phyloP scores from a whole-genome alignment of 2,888 invertebrate genomes.

The Phasia obesa region DNA sequence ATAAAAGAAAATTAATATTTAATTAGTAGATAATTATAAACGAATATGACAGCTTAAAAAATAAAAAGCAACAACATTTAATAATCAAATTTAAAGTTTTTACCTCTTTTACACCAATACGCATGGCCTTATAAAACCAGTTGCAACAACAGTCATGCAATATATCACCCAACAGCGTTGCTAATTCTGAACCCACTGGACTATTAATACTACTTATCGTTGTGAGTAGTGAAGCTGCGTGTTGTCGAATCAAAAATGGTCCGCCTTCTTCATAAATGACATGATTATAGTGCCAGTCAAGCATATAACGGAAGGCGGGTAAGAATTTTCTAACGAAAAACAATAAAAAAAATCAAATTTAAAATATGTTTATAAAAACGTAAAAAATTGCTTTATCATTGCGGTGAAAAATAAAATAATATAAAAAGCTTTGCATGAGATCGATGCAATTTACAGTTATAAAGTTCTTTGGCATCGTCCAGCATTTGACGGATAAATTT shows the following conservation, averaged over 20 bases:
- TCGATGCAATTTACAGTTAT: constrained; percentile 26
- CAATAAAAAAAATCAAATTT: neutral
- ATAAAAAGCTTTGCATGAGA: constrained; percentile 43
- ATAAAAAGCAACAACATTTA: neutral
- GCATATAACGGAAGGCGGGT: constrained; percentile 80
- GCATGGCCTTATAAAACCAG: constrained; percentile 80
- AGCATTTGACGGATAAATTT: constrained; percentile 26
- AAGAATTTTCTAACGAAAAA: constrained; percentile 77
- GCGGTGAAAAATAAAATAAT: constrained; percentile 23
- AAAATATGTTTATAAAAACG: neutral
- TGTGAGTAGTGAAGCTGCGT: constrained; percentile 80
- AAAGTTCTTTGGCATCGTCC: neutral
- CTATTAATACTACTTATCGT: constrained; percentile 77
- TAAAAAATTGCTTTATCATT: constrained; percentile 54
- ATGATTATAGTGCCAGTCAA: constrained; percentile 82
- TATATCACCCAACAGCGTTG: constrained; percentile 75
- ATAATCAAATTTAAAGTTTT: constrained; percentile 21
- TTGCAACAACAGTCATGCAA: constrained; percentile 80
- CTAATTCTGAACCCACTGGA: constrained; percentile 76
- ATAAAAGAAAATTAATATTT: constrained; percentile 19
- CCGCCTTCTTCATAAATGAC: constrained; percentile 79
- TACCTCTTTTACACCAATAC: constrained; percentile 78
- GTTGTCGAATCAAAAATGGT: constrained; percentile 80
- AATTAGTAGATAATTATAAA: constrained; percentile 32
- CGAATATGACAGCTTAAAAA: constrained; percentile 15